phyloP scores from a whole-genome alignment of 2,113 vertebrate species.

The Percopsis transmontana region DNA sequence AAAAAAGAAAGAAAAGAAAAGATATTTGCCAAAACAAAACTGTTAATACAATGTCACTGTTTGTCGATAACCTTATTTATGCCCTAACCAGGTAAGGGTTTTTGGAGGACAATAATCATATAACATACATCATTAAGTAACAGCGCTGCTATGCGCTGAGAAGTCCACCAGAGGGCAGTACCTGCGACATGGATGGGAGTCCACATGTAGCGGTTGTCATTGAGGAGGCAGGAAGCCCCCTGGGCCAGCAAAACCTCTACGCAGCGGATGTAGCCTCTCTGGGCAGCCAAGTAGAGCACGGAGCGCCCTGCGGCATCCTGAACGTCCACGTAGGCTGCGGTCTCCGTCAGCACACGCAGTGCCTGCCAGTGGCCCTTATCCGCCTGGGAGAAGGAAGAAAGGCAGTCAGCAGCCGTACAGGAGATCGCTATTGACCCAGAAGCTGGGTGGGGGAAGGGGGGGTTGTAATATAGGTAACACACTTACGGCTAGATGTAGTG shows the following conservation, averaged over 20 bases:
- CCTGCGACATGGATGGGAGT: conserved; percentile 93
- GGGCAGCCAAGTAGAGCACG: conserved; percentile 91
- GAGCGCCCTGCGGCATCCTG: conserved; percentile 90
- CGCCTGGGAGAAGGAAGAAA: conserved; percentile 76
- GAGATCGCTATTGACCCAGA: neutral
- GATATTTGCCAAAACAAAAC: neutral
- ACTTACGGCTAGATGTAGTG: conserved; percentile 98
- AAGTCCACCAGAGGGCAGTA: conserved; percentile 44
- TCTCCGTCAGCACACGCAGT: conserved; percentile 91
- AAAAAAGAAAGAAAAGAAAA: neutral
- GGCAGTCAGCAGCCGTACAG: conserved; percentile 6
- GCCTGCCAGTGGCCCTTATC: conserved; percentile 96
- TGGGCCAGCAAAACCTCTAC: conserved; percentile 93
- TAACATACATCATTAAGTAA: too few relatives aligned
- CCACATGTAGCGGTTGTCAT: conserved; percentile 90
- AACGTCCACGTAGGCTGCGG: conserved; percentile 92
- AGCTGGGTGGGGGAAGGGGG: neutral
- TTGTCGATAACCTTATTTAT: too few relatives aligned
- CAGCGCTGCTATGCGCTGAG: neutral
- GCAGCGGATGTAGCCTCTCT: conserved; percentile 87
- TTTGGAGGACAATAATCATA: too few relatives aligned
- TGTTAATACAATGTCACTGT: neutral
- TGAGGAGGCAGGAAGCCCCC: conserved; percentile 89
- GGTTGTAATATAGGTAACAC: neutral
- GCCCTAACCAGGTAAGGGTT: too few relatives aligned